These are phyloP conservation scores for Esox lucius DNA, from an alignment of 2,797 vertebrate species.

Conservation along the genomic window DNA sequence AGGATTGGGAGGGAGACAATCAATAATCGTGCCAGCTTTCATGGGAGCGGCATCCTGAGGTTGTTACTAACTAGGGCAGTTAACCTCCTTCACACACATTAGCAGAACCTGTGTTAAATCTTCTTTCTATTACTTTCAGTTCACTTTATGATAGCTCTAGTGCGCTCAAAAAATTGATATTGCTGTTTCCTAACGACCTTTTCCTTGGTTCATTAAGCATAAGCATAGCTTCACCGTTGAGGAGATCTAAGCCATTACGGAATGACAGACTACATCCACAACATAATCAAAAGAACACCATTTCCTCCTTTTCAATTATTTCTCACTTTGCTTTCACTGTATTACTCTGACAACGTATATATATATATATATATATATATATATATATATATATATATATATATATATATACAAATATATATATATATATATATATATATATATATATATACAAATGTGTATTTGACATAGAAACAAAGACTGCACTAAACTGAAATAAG, in stretches of 20 bases:
- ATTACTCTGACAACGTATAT: conserved; percentile 18
- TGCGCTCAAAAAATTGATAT: conserved; percentile 64
- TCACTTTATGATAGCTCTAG: conserved; percentile 69
- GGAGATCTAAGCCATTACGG: conserved; percentile 56
- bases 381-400: no score
- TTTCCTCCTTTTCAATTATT: conserved; percentile 52
- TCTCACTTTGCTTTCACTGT: conserved; percentile 50
- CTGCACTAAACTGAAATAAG: conserved; percentile 9
- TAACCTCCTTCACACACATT: conserved; percentile 74
- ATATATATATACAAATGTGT: no score
- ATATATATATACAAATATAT: no score
- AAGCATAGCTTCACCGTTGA: conserved; percentile 52
- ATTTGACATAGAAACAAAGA: conserved; percentile 9
- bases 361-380: conserved; percentile 4
- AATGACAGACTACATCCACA: conserved; percentile 50
- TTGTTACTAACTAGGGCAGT: conserved; percentile 74
- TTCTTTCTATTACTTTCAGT: conserved; percentile 71
- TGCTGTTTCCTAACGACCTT: conserved; percentile 66
- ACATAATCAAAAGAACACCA: conserved; percentile 59
- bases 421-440: no score
- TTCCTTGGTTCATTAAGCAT: conserved; percentile 73
- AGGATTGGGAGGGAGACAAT: conserved; percentile 67
- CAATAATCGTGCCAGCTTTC: conserved; percentile 67
- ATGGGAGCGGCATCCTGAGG: conserved; percentile 65
- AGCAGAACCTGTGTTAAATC: conserved; percentile 69